Evolutionary conservation across 2,888 invertebrate species (phyloP), one percentile per base, ranked within the genome.

Genomic region (Tipula unca): DNA sequence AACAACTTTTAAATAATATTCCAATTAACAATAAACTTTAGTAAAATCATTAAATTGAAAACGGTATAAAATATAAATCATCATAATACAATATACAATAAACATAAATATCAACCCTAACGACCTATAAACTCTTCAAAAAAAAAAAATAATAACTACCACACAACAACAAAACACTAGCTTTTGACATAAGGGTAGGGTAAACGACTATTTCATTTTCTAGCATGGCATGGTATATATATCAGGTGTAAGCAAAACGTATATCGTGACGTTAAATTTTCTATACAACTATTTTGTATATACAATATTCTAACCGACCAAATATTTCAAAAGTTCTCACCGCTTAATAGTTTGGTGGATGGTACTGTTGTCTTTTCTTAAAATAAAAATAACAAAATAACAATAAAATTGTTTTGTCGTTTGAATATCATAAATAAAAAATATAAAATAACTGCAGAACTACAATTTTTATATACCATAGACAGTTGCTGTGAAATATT

Each of bases 331-430:
- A 69, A 69, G 69, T 69, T 69, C 25, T 69, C 25, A 25, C 69
- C 69, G 69, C 69, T 69, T 69, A 69, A 69, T 69, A 69, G 69
- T 69, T 69, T 69, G 25, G 69, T 69, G 69, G 69, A 69, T 69
- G 69, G 69, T 69, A 69, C 69, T 69, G 69, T 69, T 69, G 69
- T 69, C 69, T 69, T 69, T 20, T 69, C 69, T 25, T 69, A 69
- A 69, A 69, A 69, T 69, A 69, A 69, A 69, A 69, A 69, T 69
- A 69, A 69, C 25, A 69, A 69, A 25, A 69, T 69, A 69, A 69
- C 69, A 69, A 69, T 69, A 69, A 69, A 69, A 69, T 10, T 69
- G 69, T 69, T 69, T 69, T 69, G 69, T 69, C 69, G 69, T 69
- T 69, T 69, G 20, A 69, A 69, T 48, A 48, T 48, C 48, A n/a